Evolutionary conservation across 2,797 vertebrate species (phyloP), one percentile per base, ranked within the genome.

Genomic region (Phoxinus dragarum): DNA sequence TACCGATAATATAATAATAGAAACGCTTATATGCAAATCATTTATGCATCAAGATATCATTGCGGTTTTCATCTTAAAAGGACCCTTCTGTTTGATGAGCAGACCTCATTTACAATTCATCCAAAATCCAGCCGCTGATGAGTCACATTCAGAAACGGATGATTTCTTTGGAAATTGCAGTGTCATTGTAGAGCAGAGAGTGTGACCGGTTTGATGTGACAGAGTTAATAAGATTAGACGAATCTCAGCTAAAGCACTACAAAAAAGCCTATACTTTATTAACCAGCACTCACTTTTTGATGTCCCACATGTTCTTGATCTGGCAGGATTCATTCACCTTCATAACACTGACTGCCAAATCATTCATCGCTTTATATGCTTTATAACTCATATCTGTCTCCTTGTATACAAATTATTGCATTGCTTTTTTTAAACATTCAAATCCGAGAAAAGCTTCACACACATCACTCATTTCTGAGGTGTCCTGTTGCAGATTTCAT

Each of bases 31-130:
- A 73, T 84, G 40, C 76, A 78, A 86, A 84, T 80, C 16, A 82
- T 85, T 79, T 72, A 88, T 23, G 80, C 61, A 88, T 88, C 88
- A 81, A 88, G 79, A 84, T 88, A 79, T 88, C 73, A 80, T 80
- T 80, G 49, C 73, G 31, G 81, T 79, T 84, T 59, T 84, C 80
- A 86, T 86, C 52, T 84, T 80, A 73, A 87, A 85, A 81, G 77
- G 42, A 19, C 73, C 59, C 74, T 88, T 83, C 47, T 82, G 64
- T 86, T 84, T 82, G 73, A 82, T 84, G 84, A 88, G 88, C 67
- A 47, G 83, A 40, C 84, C 87, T 88, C 59, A 80, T 88, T 86
- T 79, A 47, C 38, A 54, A n/a, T 56, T 78, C 83, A 71, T 23
- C 61, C 59, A 64, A 84, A 87, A 80, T 84, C 40, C 21, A 73